phyloP scores from a whole-genome alignment of 1,140 invertebrate species.

The Caenorhabditis briggsae region DNA sequence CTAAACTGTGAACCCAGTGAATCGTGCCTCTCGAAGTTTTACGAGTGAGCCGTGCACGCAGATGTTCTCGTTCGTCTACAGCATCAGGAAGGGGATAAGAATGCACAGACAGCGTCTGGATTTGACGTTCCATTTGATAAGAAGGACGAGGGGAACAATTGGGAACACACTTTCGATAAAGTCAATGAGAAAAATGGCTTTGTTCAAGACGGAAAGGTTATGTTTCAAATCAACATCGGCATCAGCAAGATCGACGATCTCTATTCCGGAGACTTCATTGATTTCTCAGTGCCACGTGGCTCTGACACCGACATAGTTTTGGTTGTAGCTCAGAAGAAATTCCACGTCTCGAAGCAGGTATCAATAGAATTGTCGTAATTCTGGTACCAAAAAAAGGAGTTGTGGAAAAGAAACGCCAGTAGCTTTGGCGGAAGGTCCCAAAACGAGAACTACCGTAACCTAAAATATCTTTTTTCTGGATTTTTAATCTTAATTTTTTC shows the following conservation, averaged over 20 bases:
- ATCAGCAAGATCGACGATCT: not conserved
- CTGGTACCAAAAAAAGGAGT: no score
- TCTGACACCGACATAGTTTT: not conserved
- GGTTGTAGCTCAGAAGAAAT: not conserved
- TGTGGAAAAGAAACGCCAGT: no score
- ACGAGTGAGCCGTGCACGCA: not conserved
- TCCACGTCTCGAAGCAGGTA: constrained; percentile 31
- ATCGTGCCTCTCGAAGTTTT: not conserved
- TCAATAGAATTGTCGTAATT: not conserved
- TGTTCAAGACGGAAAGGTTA: not conserved
- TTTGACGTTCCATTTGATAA: not conserved
- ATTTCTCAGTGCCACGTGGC: not conserved
- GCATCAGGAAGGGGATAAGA: not conserved
- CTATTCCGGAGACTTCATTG: constrained; percentile 23
- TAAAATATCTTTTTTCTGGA: no score
- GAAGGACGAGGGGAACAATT: not conserved
- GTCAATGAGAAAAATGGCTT: constrained; percentile 1
- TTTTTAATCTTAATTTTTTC: no score
- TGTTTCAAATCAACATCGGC: constrained; percentile 18
- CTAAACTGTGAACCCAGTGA: not conserved
- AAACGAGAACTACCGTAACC: no score
- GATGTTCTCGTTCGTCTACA: not conserved
- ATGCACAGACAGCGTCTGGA: not conserved
- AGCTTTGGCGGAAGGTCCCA: no score
- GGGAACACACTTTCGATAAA: not conserved